Evolutionary conservation across 2,888 invertebrate genomes (phyloP).

Genomic region (Lasioglossum zephyrum): DNA sequence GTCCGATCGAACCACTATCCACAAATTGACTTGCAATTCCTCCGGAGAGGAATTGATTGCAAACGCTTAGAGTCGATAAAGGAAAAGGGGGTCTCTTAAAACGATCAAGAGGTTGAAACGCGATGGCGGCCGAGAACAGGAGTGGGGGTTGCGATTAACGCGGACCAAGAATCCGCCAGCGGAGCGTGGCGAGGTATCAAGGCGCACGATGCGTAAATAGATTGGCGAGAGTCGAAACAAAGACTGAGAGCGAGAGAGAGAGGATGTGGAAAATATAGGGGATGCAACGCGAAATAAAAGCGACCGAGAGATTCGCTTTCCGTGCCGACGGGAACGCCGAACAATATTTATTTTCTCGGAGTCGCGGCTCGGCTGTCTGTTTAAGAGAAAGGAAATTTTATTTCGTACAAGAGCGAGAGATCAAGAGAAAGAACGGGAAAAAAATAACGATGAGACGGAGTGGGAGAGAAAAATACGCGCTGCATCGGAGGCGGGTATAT

Average conservation of each 20-base stretch:
- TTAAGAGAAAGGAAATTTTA: slow-evolving; percentile 42
- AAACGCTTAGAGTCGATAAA: background rate
- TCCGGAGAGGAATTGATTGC: background rate
- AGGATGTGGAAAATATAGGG: background rate
- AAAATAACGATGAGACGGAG: background rate
- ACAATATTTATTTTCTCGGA: slow-evolving; percentile 50
- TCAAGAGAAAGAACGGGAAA: background rate
- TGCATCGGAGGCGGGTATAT: background rate
- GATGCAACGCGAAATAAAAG: slow-evolving; percentile 20
- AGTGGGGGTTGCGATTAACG: slow-evolving; percentile 51
- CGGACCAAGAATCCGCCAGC: slow-evolving; percentile 32
- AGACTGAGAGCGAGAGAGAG: background rate
- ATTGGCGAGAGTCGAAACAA: slow-evolving; percentile 3
- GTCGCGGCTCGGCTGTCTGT: slow-evolving; percentile 23
- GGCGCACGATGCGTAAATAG: slow-evolving; percentile 5
- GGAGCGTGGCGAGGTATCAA: background rate
- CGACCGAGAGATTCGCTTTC: slow-evolving; percentile 33
- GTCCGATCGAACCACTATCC: background rate
- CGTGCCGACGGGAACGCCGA: slow-evolving; percentile 25
- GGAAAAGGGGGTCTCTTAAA: slow-evolving; percentile 52
- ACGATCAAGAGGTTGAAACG: slow-evolving; percentile 22
- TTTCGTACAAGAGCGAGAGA: background rate
- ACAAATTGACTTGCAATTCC: background rate
- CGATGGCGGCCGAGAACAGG: background rate
- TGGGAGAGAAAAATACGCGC: background rate